These are phyloP conservation scores for Aphelocoma coerulescens DNA, from an alignment of 2,113 vertebrate genomes.

Conservation along the genomic window DNA sequence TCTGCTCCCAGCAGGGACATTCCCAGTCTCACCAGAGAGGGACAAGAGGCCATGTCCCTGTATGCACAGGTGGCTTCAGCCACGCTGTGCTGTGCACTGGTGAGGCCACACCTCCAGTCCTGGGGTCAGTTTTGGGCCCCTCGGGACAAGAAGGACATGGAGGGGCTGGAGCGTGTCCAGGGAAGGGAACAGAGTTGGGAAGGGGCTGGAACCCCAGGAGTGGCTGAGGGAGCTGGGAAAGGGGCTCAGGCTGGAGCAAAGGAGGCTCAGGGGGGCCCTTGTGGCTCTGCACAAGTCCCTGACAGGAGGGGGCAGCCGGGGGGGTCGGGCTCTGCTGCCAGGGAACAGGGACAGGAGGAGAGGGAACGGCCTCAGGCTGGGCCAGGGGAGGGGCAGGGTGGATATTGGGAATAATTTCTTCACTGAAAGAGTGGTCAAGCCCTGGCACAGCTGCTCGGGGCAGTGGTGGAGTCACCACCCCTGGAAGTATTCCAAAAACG, in stretches of 20 bases:
- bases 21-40: background rate
- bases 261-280: background rate
- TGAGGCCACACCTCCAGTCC: background rate
- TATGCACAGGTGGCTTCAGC: background rate
- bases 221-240: background rate
- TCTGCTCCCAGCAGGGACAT: background rate
- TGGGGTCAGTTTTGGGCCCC: background rate
- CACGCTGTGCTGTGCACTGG: background rate
- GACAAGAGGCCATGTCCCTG: background rate
- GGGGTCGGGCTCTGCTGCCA: background rate
- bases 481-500: rapidly evolving
- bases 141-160: rapidly evolving
- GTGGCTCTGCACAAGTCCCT: background rate
- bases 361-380: rapidly evolving
- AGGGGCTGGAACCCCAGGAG: background rate
- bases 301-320: background rate
- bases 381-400: rapidly evolving
- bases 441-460: background rate
- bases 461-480: background rate
- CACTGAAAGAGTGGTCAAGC: background rate
- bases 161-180: rapidly evolving
- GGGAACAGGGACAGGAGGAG: background rate
- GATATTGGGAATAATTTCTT: background rate
- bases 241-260: background rate
- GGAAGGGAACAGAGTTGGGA: rapidly evolving